Conservation (phyloP, 2,113 vertebrate species). For the Osmerus mordax region DNA sequence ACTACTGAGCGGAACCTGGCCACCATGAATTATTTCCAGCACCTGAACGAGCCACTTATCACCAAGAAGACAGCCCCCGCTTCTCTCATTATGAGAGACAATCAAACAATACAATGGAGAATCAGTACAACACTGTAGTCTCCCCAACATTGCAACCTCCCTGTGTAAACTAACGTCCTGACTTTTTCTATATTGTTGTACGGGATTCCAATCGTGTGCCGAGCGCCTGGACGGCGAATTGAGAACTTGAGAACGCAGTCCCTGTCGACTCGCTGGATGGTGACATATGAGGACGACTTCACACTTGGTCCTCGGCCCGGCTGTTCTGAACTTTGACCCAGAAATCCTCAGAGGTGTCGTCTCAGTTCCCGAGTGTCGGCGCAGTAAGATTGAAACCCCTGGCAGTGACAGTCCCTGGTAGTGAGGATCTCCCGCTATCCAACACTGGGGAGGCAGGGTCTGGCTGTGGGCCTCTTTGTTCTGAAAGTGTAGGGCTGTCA, state of each 20-base stretch:
- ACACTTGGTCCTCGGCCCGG: conserved; percentile 2
- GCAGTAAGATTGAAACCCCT: conserved; percentile 50
- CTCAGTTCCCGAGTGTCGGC: conserved; percentile 49
- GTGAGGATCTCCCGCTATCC: conserved; percentile 35
- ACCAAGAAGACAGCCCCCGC: too few species aligned
- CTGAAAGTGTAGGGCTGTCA: background rate
- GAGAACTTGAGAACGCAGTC: background rate
- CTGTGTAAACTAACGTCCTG: background rate
- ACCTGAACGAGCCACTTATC: too few species aligned
- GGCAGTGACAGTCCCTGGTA: conserved; percentile 52
- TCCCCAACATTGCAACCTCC: background rate
- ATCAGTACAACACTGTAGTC: too few species aligned
- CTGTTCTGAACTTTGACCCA: conserved; percentile 60
- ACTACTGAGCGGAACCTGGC: background rate
- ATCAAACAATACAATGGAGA: background rate
- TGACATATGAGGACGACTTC: conserved; percentile 21
- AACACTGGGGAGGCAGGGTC: conserved; percentile 13
- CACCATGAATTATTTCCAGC: background rate
- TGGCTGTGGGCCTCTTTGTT: conserved; percentile 7
- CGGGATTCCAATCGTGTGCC: too few species aligned
- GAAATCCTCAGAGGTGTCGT: conserved; percentile 38
- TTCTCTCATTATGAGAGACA: too few species aligned
- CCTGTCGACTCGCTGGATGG: conserved; percentile 9
- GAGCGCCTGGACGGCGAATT: too few species aligned
- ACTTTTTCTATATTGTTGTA: too few species aligned